A percentile compares a stretch with the other conserved stretches of the same genome.
Conservation (phyloP, 2,888 invertebrate species). For the Megalurothrips usitatus region DNA sequence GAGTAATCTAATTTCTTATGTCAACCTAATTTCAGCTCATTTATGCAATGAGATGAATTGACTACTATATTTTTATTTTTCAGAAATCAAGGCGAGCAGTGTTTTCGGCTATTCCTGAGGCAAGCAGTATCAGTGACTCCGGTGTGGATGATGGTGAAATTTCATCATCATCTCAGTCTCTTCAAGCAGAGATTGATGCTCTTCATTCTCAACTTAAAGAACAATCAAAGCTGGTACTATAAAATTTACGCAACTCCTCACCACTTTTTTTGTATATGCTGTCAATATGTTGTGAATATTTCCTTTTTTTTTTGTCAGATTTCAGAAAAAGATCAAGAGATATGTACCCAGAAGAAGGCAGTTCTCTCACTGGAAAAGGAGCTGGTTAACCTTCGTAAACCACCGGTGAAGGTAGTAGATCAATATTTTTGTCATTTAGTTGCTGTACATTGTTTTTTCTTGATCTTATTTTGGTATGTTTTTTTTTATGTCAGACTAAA, state of each 20-base stretch:
- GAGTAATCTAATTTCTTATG: neutral
- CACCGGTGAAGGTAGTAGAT: neutral
- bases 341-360: neutral
- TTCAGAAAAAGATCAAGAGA: neutral
- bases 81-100: neutral
- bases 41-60: neutral
- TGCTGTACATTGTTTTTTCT: neutral
- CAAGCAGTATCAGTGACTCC: neutral
- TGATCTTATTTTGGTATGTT: neutral
- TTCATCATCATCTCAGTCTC: neutral
- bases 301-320: neutral
- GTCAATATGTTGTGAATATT: neutral
- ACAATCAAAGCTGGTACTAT: neutral
- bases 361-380: neutral
- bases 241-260: neutral
- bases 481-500: neutral
- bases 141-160: conserved; percentile 14
- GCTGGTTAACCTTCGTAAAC: neutral
- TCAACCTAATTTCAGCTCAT: neutral
- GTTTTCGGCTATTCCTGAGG: neutral
- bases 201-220: neutral
- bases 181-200: neutral
- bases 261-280: neutral
- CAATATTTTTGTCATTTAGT: neutral
- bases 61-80: neutral